Conservation (phyloP, 2,888 invertebrate genomes). For the Morinoia aosen region DNA sequence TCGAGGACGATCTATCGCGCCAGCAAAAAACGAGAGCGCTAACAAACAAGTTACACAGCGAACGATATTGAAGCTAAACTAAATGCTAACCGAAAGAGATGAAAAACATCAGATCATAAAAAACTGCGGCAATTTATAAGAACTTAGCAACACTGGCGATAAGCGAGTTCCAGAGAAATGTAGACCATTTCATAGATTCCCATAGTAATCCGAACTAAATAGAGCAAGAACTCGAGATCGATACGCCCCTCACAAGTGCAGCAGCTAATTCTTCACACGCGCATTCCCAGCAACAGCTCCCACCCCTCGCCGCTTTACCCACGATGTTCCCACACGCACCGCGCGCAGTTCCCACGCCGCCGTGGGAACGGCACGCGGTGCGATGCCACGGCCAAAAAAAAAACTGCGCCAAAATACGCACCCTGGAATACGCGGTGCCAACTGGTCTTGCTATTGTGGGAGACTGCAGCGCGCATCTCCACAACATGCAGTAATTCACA, state of each 20-base stretch:
- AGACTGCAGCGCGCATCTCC: neutral
- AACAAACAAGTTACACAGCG: neutral
- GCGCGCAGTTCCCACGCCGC: neutral
- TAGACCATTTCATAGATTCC: neutral
- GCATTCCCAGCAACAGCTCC: neutral
- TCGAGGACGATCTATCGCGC: neutral
- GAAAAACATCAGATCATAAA: neutral
- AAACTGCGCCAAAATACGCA: neutral
- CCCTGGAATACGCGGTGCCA: neutral
- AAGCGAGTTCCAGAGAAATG: neutral
- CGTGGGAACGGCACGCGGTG: slow-evolving; percentile 34
- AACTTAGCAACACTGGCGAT: neutral
- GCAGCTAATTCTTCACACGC: neutral
- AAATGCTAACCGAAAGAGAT: neutral
- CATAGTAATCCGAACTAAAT: neutral
- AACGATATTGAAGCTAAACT: neutral
- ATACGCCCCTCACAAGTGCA: neutral
- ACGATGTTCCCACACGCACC: neutral
- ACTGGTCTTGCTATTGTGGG: neutral
- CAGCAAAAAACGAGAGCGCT: neutral
- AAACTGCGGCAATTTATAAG: neutral
- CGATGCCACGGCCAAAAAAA: neutral
- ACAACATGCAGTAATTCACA: neutral
- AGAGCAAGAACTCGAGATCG: neutral
- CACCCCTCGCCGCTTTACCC: neutral